Conservation (phyloP, 2,113 vertebrate species). For the Galeopterus variegatus region DNA sequence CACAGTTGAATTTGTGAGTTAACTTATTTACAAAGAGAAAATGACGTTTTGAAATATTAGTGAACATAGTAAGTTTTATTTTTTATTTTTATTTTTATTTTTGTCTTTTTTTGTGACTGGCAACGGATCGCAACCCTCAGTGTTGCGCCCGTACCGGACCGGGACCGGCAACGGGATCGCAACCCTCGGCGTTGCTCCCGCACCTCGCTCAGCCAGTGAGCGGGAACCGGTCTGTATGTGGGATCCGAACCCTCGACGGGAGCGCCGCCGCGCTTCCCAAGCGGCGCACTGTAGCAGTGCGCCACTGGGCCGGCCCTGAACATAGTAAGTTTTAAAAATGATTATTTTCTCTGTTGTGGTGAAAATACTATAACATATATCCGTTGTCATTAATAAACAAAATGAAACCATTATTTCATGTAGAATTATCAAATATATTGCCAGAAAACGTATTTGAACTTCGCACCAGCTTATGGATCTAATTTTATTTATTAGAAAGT, state of each 20-base stretch:
- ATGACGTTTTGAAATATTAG: not conserved
- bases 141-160: too few species aligned
- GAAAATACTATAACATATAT: not conserved
- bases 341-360: not conserved
- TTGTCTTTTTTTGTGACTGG: too few species aligned
- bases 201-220: too few species aligned
- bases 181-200: too few species aligned
- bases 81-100: too few species aligned
- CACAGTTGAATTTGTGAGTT: not conserved
- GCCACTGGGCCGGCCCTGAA: too few species aligned
- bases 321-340: not conserved
- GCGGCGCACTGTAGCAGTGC: too few species aligned
- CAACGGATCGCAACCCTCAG: too few species aligned
- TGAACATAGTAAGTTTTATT: not conserved
- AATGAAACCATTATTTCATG: not conserved
- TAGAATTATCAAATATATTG: not conserved
- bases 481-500: not conserved
- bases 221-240: too few species aligned
- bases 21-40: conserved; percentile 34
- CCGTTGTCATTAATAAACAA: not conserved
- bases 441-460: not conserved
- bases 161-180: too few species aligned
- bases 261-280: too few species aligned
- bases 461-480: not conserved
- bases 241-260: too few species aligned